Base-by-base conservation (phyloP, 37 sponge, comb jelly and placozoan genomes). In the Agelas oroides region DNA sequence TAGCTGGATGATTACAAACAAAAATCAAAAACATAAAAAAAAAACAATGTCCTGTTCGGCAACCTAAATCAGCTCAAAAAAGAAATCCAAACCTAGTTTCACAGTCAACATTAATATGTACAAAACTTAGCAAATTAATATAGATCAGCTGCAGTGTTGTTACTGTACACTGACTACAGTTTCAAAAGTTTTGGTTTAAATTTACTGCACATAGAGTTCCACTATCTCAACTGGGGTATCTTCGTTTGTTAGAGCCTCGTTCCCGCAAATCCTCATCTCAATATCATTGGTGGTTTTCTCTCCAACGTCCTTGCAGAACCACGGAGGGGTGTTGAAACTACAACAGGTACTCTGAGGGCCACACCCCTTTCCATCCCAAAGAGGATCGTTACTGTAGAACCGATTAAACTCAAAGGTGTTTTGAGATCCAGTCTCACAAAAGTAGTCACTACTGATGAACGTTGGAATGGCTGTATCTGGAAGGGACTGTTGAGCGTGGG, bases 311-410 rank as follows among this genome's bases (percentile, higher is more conserved):
- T 35, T 40, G 25, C 88, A 87, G 41, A 87, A 87, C 58, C 52
- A 80, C 3, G 64, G 65, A 25, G 56, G 63, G 38, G 31, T n/a
- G 52, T 73, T 39, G 32, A 21, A 21, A 5, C 23, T 31, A 65
- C 88, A 87, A 56, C 88, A 87, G 20, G 76, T 41, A 68, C 75
- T 87, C 21, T 19, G 71, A 5, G 60, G 21, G 20, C 88, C 76
- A 67, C 88, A 87, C 0, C 82, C 88, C 57, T 65, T 56, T 1
- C 88, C 88, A 55, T 87, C 82, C 88, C 88, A 87, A 25, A 87
- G 88, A 8, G 70, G 81, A 59, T 79, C 74, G 18, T 12, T 25
- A 19, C 16, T 21, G 35, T 77, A 77, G 17, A 74, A 54, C 1
- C 12, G 40, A 2, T 24, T 68, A n/a, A 59, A 17, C 21, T 28